Evolutionary conservation across 2,888 invertebrate species (phyloP), one percentile per base, ranked within the genome.

Genomic region (Drosophila yooni): DNA sequence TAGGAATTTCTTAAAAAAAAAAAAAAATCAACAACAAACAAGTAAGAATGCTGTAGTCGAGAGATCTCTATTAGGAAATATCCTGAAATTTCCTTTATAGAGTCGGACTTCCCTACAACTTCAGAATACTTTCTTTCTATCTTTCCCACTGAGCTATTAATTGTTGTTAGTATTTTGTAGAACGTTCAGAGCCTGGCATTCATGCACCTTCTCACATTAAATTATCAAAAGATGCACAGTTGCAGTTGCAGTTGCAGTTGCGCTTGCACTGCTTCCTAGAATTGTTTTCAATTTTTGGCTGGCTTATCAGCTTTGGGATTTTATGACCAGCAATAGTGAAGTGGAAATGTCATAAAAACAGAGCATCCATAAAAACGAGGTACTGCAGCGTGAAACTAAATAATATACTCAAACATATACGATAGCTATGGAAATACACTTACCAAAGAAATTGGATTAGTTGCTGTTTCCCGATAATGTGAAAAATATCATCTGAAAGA

Each of bases 341-440:
- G 77, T 31, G 70, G 74, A 77, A 74, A 58, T 77, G 57, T 66
- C 79, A 79, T 77, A 79, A 77, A 74, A 74, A 64, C 61, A 15
- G 56, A 10, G 52, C 51, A 78, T 50, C 69, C 69, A 78, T 76
- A 66, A 66, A 77, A 79, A 36, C 33, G 27, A 43, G 53, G 34
- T 48, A 53, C 57, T 57, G 38, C 53, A 25, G 53, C 25, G 43
- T 51, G 60, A 53, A 72, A 72, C 51, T 48, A 43, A 60, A 65
- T 72, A 59, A 57, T n/a, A 31, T n/a, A 18, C 15, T 18, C 10
- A 5, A 10, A 36, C 36, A 43, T 36, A 13, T 6, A 13, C 13
- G 11, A 43, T 13, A 21, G 31, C 13, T 33, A 13, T 25, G 43
- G 15, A 38, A 21, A 38, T 70, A 51, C 70, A 70, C 70, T 60